Evolutionary conservation across 2,888 invertebrate genomes (phyloP).

Genomic region (Ariolimax columbianus): DNA sequence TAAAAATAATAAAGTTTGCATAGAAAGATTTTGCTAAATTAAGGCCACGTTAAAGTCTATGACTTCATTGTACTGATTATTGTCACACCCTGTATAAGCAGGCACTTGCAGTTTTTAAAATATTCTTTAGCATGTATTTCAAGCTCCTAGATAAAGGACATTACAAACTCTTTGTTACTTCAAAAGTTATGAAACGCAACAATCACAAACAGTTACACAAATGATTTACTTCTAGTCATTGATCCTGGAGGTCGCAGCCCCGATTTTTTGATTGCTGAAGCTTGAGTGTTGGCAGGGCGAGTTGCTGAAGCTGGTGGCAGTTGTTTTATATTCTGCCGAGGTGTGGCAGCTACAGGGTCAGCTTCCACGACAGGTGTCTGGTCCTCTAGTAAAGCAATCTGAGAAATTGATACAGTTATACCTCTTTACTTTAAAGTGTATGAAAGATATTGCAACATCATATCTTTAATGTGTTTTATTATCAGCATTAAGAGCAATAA

Average conservation of each 20-base stretch:
- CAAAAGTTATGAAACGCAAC: background rate
- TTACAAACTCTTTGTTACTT: background rate
- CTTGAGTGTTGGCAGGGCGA: slow-evolving; percentile 43
- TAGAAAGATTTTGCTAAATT: background rate
- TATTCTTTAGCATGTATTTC: background rate
- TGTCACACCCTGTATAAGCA: background rate
- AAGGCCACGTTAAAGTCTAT: background rate
- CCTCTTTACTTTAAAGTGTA: background rate
- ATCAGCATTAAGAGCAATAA: no score
- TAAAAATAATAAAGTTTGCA: no score
- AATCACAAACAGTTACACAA: background rate
- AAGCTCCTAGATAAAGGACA: background rate
- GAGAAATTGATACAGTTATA: background rate
- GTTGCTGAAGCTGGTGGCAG: slow-evolving; percentile 52
- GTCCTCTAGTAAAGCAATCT: slow-evolving; percentile 68
- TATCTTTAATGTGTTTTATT: no score
- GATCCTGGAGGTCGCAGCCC: slow-evolving; percentile 69
- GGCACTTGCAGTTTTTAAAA: background rate
- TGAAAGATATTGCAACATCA: background rate
- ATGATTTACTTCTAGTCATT: slow-evolving; percentile 67
- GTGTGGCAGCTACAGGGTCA: slow-evolving; percentile 57
- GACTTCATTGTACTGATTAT: background rate
- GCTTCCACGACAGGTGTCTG: slow-evolving; percentile 46
- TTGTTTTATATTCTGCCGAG: slow-evolving; percentile 52
- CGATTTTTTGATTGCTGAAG: slow-evolving; percentile 60